These are phyloP conservation scores for Grantiella picta DNA, from an alignment of 2,113 vertebrate genomes.

Conservation along the genomic window DNA sequence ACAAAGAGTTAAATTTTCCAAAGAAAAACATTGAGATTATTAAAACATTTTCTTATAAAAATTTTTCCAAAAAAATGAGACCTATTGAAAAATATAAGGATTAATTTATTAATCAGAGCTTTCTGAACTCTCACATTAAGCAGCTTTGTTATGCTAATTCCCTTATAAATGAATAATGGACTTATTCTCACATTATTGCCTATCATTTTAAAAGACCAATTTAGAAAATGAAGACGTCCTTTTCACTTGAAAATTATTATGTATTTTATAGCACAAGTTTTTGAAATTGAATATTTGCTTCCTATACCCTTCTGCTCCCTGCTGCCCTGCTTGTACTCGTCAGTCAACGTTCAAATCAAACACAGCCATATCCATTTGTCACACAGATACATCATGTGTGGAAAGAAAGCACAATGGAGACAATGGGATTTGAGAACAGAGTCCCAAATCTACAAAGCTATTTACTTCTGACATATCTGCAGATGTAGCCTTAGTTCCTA, in stretches of 20 bases:
- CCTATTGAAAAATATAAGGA: conserved; percentile 70
- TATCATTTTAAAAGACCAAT: conserved; percentile 70
- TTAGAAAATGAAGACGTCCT: conserved; percentile 73
- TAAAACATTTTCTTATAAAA: conserved; percentile 45
- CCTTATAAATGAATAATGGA: conserved; percentile 75
- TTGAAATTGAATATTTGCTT: conserved; percentile 53
- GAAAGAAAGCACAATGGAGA: conserved; percentile 1
- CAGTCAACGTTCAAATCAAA: conserved; percentile 31
- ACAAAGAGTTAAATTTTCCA: conserved; percentile 58
- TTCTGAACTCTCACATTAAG: conserved; percentile 74
- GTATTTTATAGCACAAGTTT: conserved; percentile 32
- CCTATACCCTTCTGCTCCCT: not conserved
- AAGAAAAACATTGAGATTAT: not conserved
- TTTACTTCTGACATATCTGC: not conserved
- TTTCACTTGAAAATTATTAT: conserved; percentile 64
- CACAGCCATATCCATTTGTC: not conserved
- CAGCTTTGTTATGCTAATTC: conserved; percentile 78
- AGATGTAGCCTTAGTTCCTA: not conserved
- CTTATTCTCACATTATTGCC: conserved; percentile 72
- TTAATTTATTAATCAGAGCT: conserved; percentile 79
- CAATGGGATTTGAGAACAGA: not conserved
- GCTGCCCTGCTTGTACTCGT: not conserved
- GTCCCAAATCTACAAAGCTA: not conserved
- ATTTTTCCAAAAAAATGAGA: conserved; percentile 60
- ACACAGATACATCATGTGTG: not conserved